phyloP scores from a whole-genome alignment of 2,888 invertebrate species.

The Abscondita cerata region DNA sequence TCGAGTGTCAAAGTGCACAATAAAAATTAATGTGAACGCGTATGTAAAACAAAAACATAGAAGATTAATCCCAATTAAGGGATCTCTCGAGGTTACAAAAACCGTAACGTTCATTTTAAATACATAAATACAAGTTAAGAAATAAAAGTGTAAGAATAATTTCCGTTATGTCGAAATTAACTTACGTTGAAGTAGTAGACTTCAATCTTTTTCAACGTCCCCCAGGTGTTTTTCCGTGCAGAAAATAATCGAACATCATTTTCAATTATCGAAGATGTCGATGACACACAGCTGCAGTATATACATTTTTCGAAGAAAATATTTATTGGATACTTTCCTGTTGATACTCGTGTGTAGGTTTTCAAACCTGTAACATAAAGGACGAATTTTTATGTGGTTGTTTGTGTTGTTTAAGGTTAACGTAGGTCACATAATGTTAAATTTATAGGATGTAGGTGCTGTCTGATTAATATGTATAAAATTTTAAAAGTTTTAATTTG shows the following conservation, averaged over 20 bases:
- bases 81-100: no score
- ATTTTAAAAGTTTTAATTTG: no score
- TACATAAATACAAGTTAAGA: no score
- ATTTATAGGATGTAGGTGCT: no score
- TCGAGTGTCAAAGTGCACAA: no score
- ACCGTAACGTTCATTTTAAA: no score
- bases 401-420: neutral
- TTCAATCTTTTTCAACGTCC: neutral
- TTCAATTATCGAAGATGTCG: constrained; percentile 2
- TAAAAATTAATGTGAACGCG: no score
- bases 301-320: neutral
- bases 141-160: neutral
- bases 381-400: neutral
- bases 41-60: no score
- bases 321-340: neutral
- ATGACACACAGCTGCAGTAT: neutral
- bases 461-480: no score
- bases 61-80: no score
- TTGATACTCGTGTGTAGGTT: neutral
- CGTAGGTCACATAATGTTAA: neutral
- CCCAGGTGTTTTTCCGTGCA: constrained; percentile 4
- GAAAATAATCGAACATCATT: neutral
- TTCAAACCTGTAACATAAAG: neutral
- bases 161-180: constrained; percentile 5
- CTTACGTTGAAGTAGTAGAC: neutral